Evolutionary conservation across 2,888 invertebrate genomes (phyloP), one percentile per base, ranked within the genome.

Genomic region (Netelia virgata): DNA sequence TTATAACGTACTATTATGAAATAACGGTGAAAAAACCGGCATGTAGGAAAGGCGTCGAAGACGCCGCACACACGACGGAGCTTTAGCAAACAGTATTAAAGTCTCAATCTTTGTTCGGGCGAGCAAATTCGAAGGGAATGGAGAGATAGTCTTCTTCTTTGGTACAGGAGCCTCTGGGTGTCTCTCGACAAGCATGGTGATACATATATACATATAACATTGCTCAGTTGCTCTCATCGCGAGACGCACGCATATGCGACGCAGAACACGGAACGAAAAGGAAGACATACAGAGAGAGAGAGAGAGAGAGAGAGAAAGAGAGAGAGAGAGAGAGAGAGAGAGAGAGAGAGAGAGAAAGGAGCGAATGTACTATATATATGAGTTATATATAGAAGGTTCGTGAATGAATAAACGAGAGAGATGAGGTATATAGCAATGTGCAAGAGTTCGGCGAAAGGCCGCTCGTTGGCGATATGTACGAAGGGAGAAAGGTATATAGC

Each of bases 41-140:
- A 43, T 23, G 57, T 53, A 66, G 43, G 81, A 70, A 68, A 77
- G 86, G 84, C 73, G 64, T 81, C 78, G 70, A 83, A 72, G 73
- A 66, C 68, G 81, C 68, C 61, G 47, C 61, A n/a, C 63, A 23
- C 43, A 16, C 59, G 47, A 59, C 50, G 81, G 72, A 50, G 77
- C 78, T 80, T 86, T 66, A 55, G 88, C 89, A 91, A 91, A 91
- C 90, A 91, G 88, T 88, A 90, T 90, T 90, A 90, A 90, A 90
- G 88, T 88, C 90, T 90, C 89, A 90, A 91, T 90, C 91, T 91
- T 91, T 90, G 90, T 88, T 89, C 90, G 87, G 87, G 87, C 88
- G 88, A 89, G 88, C 82, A 87, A 88, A 87, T 84, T 88, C 86
- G 84, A 87, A 76, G 83, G 80, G 86, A 87, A 85, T 85, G 76